Base-by-base conservation (phyloP, 2,888 invertebrate genomes). In the Agrochola lychnidis region DNA sequence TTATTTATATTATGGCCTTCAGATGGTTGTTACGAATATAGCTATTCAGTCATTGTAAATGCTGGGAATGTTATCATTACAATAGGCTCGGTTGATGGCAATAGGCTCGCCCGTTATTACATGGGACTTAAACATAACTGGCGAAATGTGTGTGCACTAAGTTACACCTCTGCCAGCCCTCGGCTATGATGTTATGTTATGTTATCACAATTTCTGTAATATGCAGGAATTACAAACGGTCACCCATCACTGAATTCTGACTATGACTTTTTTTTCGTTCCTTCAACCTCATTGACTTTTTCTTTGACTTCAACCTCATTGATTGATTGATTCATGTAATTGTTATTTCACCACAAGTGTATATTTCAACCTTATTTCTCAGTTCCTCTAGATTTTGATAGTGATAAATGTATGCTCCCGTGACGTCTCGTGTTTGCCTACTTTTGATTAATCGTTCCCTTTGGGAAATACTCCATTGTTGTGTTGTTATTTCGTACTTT, bases 381-480 rank as follows among this genome's bases (percentile, higher is more conserved):
- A 87, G 88, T 89, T 89, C 90, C 89, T 91, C 90, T 89, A 87
- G 87, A 89, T 89, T 74, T 90, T 92, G 91, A 91, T 88, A 89
- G 88, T 93, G 93, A 93, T 93, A 91, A 93, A 93, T 94, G 91
- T 88, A 83, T 89, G 83, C 78, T 85, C 80, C 73, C 76, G 81
- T 90, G 92, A 93, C 91, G 90, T 90, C 90, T 90, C 89, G 83
- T 90, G 91, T 92, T 92, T 91, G 90, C 90, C 88, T 90, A 86
- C 89, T 81, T 88, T 83, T 92, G 93, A 93, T 93, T 89, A 92
- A 93, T 93, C 89, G 87, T 78, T 82, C 78, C 77, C 82, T 81
- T 83, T 87, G 79, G 83, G 83, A 86, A 87, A 89, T 87, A 85
- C 79, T 87, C 85, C 80, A 87, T 85, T 86, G 84, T 87, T 79